Conservation (phyloP, 2,113 vertebrate genomes). For the Pseudorectes ferrugineus region DNA sequence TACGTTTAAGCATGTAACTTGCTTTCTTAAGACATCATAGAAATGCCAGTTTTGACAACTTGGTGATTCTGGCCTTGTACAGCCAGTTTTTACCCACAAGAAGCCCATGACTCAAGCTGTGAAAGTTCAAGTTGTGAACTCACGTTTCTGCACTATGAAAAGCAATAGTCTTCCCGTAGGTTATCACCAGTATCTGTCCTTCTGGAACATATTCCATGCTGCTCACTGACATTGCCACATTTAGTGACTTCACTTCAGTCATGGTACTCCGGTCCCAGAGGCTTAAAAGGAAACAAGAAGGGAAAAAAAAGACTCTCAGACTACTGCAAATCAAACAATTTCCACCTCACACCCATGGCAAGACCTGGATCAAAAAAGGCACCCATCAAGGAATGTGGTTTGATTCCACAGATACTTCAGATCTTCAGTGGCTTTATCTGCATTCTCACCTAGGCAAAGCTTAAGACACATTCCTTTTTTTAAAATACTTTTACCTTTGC, state of each 20-base stretch:
- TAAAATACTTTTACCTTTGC: neutral
- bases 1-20: neutral
- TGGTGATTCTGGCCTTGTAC: neutral
- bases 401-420: neutral
- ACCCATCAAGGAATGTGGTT: rapidly evolving
- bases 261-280: slow-evolving; percentile 91
- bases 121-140: neutral
- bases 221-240: slow-evolving; percentile 88
- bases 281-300: slow-evolving; percentile 58
- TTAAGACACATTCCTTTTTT: neutral
- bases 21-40: neutral
- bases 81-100: neutral
- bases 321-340: neutral
- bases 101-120: neutral
- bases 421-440: neutral
- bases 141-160: slow-evolving; percentile 94
- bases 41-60: neutral
- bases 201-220: slow-evolving; percentile 96
- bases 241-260: slow-evolving; percentile 86
- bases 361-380: neutral
- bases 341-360: neutral
- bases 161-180: slow-evolving; percentile 92
- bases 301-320: neutral
- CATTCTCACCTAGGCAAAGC: neutral
- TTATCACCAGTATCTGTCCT: slow-evolving; percentile 91